These are phyloP conservation scores for Oconnorella tubifera DNA, from an alignment of 2,888 invertebrate genomes.

Conservation along the genomic window DNA sequence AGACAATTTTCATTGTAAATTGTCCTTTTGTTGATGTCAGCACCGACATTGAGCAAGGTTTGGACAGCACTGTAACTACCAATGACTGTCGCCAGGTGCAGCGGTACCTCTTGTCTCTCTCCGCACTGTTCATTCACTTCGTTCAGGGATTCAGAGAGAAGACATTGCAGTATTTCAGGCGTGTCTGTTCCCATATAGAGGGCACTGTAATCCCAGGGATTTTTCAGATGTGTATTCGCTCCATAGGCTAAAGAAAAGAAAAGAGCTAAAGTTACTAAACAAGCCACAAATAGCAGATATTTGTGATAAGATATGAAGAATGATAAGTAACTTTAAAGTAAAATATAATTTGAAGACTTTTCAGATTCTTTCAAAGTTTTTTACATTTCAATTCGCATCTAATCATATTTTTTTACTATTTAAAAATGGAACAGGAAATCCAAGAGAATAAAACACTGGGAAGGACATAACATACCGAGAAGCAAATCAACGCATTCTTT, in stretches of 20 bases:
- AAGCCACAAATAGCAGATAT: too few species aligned
- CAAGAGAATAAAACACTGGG: too few species aligned
- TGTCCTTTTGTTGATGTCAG: constrained; percentile 26
- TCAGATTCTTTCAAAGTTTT: too few species aligned
- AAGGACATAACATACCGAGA: constrained; percentile 25
- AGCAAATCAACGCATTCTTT: constrained; percentile 18
- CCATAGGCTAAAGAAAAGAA: constrained; percentile 19
- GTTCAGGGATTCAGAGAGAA: constrained; percentile 18
- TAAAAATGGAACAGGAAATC: too few species aligned
- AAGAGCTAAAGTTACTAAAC: too few species aligned
- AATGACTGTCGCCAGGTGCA: constrained; percentile 29
- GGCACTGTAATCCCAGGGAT: constrained; percentile 31
- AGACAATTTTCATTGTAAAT: constrained; percentile 27
- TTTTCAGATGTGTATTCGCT: constrained; percentile 23
- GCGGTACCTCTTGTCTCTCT: constrained; percentile 28
- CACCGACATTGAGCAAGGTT: constrained; percentile 19
- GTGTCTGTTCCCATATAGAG: constrained; percentile 31
- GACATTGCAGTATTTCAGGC: constrained; percentile 19
- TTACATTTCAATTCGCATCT: too few species aligned
- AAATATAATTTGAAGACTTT: too few species aligned
- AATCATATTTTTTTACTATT: too few species aligned
- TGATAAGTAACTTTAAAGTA: too few species aligned
- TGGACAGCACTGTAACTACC: constrained; percentile 15
- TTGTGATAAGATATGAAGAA: too few species aligned
- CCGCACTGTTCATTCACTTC: constrained; percentile 28